phyloP scores from a whole-genome alignment of 2,888 invertebrate genomes.

The Agrotis clavis region DNA sequence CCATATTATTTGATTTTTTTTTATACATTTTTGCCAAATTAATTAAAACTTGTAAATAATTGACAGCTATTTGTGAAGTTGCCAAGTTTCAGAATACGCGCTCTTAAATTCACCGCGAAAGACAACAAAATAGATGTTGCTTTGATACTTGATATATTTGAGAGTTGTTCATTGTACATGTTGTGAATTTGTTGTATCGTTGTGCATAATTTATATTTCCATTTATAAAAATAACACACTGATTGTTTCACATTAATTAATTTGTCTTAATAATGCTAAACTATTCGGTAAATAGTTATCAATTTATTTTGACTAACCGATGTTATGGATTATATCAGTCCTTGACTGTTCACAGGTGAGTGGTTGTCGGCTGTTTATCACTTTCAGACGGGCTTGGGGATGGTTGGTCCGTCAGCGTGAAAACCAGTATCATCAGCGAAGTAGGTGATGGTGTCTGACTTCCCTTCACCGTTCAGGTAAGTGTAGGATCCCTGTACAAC shows the following conservation, averaged over 20 bases:
- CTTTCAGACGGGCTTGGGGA: conserved; percentile 89
- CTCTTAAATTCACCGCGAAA: too few species aligned
- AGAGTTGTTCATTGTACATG: too few species aligned
- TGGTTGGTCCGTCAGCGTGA: conserved; percentile 92
- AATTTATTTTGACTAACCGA: not conserved
- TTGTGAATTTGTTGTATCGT: too few species aligned
- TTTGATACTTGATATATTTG: too few species aligned
- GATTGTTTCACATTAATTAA: conserved; percentile 7
- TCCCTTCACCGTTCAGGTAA: conserved; percentile 91
- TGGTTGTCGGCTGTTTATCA: conserved; percentile 65
- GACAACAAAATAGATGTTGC: too few species aligned
- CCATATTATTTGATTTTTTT: too few species aligned
- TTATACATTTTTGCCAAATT: too few species aligned
- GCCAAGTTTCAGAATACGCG: too few species aligned
- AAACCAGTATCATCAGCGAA: conserved; percentile 92
- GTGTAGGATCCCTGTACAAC: conserved; percentile 92
- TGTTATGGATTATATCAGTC: conserved; percentile 7
- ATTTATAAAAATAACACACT: conserved; percentile 1
- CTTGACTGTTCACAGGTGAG: conserved; percentile 4
- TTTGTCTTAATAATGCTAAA: conserved; percentile 1
- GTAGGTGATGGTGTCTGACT: conserved; percentile 88
- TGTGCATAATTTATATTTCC: too few species aligned
- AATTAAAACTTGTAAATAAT: too few species aligned
- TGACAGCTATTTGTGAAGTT: too few species aligned
- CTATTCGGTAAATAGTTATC: not conserved